Percentiles rank a stretch among this genome's conserved stretches.
Evolutionary conservation across 2,113 vertebrate species (phyloP).

Genomic region (Pachyramphus minor): DNA sequence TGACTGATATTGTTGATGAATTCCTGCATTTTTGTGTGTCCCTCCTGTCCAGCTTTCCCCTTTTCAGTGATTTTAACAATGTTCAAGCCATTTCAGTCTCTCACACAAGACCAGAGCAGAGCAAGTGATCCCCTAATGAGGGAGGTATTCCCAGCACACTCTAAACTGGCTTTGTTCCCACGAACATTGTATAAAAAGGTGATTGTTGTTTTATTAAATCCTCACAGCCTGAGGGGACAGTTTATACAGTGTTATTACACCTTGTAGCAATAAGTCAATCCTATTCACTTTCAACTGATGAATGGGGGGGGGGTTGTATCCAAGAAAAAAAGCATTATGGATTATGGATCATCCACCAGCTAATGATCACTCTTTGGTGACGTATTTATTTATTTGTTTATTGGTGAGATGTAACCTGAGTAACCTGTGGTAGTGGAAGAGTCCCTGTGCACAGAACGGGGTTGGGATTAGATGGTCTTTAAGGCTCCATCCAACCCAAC

Average conservation of each 20-base stretch:
- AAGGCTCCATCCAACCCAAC: not conserved
- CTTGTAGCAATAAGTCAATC: not conserved
- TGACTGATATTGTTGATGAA: fast-evolving
- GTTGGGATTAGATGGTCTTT: not conserved
- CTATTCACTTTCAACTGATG: not conserved
- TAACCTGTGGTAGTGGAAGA: too few relatives aligned
- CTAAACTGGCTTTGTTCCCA: not conserved
- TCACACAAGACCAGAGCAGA: not conserved
- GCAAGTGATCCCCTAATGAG: fast-evolving
- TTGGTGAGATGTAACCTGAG: not conserved
- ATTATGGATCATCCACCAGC: not conserved
- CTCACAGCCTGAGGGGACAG: not conserved
- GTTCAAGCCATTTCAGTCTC: not conserved
- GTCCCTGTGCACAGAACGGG: not conserved
- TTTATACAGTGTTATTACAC: not conserved
- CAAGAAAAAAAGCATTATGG: not conserved
- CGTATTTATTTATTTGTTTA: too few relatives aligned
- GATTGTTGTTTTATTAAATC: not conserved
- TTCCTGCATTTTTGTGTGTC: fast-evolving
- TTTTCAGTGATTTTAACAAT: not conserved
- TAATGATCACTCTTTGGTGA: not conserved
- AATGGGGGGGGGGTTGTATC: not conserved
- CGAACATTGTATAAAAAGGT: fast-evolving
- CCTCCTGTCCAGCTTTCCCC: too few relatives aligned
- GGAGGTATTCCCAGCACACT: fast-evolving